Evolutionary conservation across 1,140 invertebrate genomes (phyloP).

Genomic region (Drosophila busckii): DNA sequence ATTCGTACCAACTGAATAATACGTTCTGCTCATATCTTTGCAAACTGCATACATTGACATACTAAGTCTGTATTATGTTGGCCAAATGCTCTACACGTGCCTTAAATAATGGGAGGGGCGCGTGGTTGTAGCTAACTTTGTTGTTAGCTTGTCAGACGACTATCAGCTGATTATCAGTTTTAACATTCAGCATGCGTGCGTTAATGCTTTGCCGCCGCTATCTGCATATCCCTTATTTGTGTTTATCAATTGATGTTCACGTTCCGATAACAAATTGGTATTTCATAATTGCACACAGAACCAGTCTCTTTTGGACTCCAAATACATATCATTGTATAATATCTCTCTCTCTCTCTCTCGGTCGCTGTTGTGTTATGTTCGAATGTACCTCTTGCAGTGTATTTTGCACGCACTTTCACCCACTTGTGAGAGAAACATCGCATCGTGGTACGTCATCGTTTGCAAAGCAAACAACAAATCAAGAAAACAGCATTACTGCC

Average conservation of each 20-base stretch:
- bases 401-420: constrained; percentile 21
- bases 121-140: background rate
- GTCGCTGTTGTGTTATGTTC: too few relatives aligned
- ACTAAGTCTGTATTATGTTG: too few relatives aligned
- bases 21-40: constrained; percentile 9
- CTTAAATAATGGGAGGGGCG: background rate
- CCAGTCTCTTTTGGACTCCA: background rate
- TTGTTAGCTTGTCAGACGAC: too few relatives aligned
- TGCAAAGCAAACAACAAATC: too few relatives aligned
- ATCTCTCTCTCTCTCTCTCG: too few relatives aligned
- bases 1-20: background rate
- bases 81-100: constrained; percentile 15
- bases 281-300: constrained; percentile 16
- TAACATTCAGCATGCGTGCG: background rate
- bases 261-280: background rate
- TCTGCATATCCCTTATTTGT: constrained; percentile 14
- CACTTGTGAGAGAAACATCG: background rate
- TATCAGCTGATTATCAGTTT: constrained; percentile 25
- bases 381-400: too few relatives aligned
- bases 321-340: too few relatives aligned
- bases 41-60: constrained; percentile 1
- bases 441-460: too few relatives aligned
- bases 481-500: background rate
- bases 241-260: constrained; percentile 12
- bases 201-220: constrained; percentile 3